A percentile compares a stretch with the other conserved stretches of the same genome.
Evolutionary conservation across 2,797 vertebrate species (phyloP).

Genomic region (Cetoscarus ocellatus): DNA sequence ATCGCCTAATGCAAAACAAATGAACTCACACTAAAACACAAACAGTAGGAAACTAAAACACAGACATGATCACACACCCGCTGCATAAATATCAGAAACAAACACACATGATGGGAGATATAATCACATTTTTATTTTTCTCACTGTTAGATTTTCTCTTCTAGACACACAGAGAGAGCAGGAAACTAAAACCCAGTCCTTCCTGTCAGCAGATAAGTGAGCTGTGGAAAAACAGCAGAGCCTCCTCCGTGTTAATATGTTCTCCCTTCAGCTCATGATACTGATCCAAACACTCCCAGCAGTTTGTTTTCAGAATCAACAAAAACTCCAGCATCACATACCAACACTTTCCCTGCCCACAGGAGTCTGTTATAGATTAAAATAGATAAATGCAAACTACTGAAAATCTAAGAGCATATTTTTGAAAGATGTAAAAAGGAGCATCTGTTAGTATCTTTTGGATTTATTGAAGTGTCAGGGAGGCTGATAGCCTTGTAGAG

Average conservation of each 20-base stretch:
- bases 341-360: too few species aligned
- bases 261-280: not conserved
- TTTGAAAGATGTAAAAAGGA: too few species aligned
- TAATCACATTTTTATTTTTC: not conserved
- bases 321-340: too few species aligned
- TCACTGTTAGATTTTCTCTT: not conserved
- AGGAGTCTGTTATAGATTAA: too few species aligned
- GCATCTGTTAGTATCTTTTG: too few species aligned
- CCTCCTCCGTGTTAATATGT: not conserved
- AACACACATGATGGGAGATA: not conserved
- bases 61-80: not conserved
- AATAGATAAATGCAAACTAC: too few species aligned
- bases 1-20: not conserved
- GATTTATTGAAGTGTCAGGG: too few species aligned
- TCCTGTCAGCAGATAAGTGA: conserved; percentile 25
- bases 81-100: conserved; percentile 1
- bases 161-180: conserved; percentile 1
- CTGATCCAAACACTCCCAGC: not conserved
- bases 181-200: conserved; percentile 51
- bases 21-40: not conserved
- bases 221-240: conserved; percentile 33
- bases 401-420: too few species aligned
- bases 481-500: too few species aligned
- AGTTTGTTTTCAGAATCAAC: not conserved
- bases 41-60: not conserved